A percentile compares a stretch with the other conserved stretches of the same genome.
Evolutionary conservation across 2,113 vertebrate species (phyloP).

Genomic region (Athene cunicularia): DNA sequence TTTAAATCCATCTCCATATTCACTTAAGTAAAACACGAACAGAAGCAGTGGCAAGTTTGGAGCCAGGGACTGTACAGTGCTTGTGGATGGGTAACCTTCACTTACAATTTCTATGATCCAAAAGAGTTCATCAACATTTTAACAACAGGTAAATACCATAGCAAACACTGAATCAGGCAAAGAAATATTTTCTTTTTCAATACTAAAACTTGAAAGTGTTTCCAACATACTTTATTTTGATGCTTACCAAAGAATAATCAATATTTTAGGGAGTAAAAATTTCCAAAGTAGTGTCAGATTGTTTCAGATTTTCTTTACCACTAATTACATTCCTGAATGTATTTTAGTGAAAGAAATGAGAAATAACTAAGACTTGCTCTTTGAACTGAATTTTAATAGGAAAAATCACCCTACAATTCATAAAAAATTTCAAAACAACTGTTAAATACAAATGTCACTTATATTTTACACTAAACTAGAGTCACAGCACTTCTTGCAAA

Average conservation of each 20-base stretch:
- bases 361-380: neutral
- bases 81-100: neutral
- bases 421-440: neutral
- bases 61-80: neutral
- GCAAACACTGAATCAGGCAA: neutral
- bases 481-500: neutral
- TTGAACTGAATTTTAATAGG: neutral
- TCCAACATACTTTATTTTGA: neutral
- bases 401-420: neutral
- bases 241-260: neutral
- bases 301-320: neutral
- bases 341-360: neutral
- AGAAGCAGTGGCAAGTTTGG: neutral
- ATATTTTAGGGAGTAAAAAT: neutral
- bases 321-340: neutral
- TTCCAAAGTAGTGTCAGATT: neutral
- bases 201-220: neutral
- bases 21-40: neutral
- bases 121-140: neutral
- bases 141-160: neutral
- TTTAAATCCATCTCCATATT: neutral
- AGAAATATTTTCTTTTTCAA: neutral
- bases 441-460: neutral
- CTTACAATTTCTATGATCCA: neutral
- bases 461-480: neutral